Conservation (phyloP, 2,113 vertebrate species). For the Cyprinodon tularosa region DNA sequence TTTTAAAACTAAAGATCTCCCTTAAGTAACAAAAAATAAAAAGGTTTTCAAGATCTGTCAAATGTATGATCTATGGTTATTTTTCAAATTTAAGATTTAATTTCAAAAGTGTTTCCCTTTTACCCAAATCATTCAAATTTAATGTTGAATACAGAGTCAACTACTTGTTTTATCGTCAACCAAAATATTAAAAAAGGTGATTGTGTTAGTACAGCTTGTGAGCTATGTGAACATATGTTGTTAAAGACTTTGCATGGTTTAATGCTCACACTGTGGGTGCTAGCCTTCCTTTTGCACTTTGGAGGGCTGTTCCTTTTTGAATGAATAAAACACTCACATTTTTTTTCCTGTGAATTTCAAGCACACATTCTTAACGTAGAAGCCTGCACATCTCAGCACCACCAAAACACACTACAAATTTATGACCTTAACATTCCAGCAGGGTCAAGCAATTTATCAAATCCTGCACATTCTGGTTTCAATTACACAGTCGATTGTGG, state of each 20-base stretch:
- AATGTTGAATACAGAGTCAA: neutral
- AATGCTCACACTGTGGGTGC: neutral
- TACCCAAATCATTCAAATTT: neutral
- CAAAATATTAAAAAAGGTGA: neutral
- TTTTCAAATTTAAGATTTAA: neutral
- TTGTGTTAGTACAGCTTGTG: neutral
- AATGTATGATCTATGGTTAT: neutral
- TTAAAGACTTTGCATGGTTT: constrained; percentile 1
- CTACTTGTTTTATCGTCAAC: neutral
- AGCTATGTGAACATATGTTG: neutral
- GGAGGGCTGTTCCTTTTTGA: constrained; percentile 79
- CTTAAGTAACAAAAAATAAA: neutral
- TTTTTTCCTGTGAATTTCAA: constrained; percentile 37
- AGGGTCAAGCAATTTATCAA: constrained; percentile 99
- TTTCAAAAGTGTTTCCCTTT: neutral
- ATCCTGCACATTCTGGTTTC: constrained; percentile 99
- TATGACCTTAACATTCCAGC: constrained; percentile 97
- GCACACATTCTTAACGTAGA: constrained; percentile 64
- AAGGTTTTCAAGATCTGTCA: neutral
- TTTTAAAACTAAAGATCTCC: neutral
- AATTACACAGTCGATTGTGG: constrained; percentile 97
- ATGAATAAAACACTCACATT: constrained; percentile 56
- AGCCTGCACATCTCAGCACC: constrained; percentile 67
- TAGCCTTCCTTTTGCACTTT: constrained; percentile 6
- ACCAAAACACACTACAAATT: constrained; percentile 91